These are phyloP conservation scores for Anticlea derivata DNA, from an alignment of 2,888 invertebrate species.

Conservation along the genomic window DNA sequence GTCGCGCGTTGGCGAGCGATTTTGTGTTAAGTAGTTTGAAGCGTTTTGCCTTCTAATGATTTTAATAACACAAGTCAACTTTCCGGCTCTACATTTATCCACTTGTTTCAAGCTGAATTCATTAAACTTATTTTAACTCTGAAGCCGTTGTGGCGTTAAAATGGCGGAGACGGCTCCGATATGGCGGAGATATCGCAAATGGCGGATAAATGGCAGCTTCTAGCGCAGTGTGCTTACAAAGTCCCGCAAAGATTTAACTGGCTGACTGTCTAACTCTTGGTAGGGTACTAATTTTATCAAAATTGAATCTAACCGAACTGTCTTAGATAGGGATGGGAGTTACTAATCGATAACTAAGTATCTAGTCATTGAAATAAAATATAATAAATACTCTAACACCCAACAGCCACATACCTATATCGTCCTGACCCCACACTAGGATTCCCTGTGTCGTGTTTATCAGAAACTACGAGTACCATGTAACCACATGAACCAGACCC, in stretches of 20 bases:
- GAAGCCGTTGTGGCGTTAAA: conserved; percentile 19
- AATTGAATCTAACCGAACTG: conserved; percentile 37
- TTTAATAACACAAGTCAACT: too few species aligned
- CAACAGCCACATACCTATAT: too few species aligned
- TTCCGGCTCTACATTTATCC: too few species aligned
- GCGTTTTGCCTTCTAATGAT: too few species aligned
- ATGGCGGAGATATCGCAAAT: conserved; percentile 19
- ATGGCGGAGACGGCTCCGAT: conserved; percentile 10
- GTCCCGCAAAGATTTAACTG: conserved; percentile 25
- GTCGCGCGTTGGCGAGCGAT: too few species aligned
- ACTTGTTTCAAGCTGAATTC: conserved; percentile 11
- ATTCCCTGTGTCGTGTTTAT: too few species aligned
- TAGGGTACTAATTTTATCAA: conserved; percentile 38
- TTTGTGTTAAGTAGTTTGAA: too few species aligned
- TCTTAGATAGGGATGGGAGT: conserved; percentile 23
- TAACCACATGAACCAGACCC: too few species aligned
- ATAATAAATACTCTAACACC: too few species aligned
- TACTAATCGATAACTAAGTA: neutral
- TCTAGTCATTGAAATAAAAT: too few species aligned
- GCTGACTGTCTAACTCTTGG: conserved; percentile 18
- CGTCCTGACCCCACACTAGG: too few species aligned
- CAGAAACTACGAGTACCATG: too few species aligned
- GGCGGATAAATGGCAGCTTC: conserved; percentile 22
- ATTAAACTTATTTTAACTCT: conserved; percentile 13
- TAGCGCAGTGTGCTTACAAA: conserved; percentile 27